A percentile compares a stretch with the other conserved stretches of the same genome.
Conservation (phyloP, 2,888 invertebrate species). For the Pollenia amentaria region DNA sequence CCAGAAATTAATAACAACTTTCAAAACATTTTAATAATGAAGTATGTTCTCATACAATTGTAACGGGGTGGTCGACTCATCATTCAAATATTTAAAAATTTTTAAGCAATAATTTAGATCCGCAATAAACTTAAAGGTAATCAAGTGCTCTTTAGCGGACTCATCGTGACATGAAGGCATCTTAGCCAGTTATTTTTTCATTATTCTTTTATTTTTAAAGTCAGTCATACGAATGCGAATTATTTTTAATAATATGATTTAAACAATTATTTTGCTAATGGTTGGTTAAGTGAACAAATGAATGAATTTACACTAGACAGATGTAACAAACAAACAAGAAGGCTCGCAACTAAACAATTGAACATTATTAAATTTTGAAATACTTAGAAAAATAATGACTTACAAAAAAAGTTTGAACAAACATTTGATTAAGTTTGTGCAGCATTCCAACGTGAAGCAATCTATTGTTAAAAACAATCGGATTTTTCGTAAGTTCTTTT, state of each 20-base stretch:
- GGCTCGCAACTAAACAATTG: no score
- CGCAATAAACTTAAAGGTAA: slow-evolving; percentile 65
- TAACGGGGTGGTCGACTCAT: slow-evolving; percentile 33
- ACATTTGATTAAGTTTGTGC: not conserved
- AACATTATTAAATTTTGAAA: no score
- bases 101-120: slow-evolving; percentile 26
- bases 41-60: not conserved
- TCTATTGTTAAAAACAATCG: no score
- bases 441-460: not conserved
- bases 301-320: slow-evolving; percentile 26
- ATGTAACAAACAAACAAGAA: not conserved
- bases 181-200: not conserved
- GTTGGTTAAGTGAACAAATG: not conserved
- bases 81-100: slow-evolving; percentile 22
- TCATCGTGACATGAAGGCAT: slow-evolving; percentile 45
- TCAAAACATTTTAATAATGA: not conserved
- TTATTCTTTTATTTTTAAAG: not conserved
- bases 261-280: slow-evolving; percentile 28
- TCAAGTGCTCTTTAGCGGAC: slow-evolving; percentile 71
- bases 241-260: slow-evolving; percentile 26
- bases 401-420: not conserved
- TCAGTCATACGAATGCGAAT: slow-evolving; percentile 9
- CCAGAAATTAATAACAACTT: not conserved
- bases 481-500: no score
- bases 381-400: not conserved